Evolutionary conservation across 2,113 vertebrate species (phyloP).

Genomic region (Piprites chloris): DNA sequence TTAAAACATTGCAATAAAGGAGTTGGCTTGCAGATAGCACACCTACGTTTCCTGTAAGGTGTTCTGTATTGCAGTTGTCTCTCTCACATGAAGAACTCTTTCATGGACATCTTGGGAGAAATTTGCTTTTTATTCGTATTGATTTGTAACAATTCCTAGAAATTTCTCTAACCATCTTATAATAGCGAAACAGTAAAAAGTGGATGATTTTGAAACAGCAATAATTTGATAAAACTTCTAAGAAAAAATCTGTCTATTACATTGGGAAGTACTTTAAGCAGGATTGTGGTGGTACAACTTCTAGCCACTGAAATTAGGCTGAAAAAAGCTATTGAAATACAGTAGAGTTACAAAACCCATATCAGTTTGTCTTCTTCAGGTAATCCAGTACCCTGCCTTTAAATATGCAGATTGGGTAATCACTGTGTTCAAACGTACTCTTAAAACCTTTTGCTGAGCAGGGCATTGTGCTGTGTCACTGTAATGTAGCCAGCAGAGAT

Average conservation of each 20-base stretch:
- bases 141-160: not conserved
- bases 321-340: not conserved
- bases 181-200: not conserved
- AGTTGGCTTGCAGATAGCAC: not conserved
- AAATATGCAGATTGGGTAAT: not conserved
- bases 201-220: not conserved
- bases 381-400: not conserved
- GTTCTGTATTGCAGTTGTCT: not conserved
- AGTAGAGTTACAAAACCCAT: not conserved
- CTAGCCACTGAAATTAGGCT: not conserved
- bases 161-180: not conserved
- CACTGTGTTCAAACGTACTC: not conserved
- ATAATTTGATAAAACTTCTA: not conserved
- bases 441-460: not conserved
- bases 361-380: not conserved
- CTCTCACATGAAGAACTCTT: not conserved
- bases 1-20: not conserved
- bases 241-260: not conserved
- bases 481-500: not conserved
- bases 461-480: not conserved
- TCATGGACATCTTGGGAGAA: not conserved
- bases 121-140: not conserved
- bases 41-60: not conserved
- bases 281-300: not conserved
- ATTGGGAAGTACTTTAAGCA: not conserved